These are phyloP conservation scores for Nannobrachium achirus DNA, from an alignment of 2,113 vertebrate genomes.

Conservation along the genomic window DNA sequence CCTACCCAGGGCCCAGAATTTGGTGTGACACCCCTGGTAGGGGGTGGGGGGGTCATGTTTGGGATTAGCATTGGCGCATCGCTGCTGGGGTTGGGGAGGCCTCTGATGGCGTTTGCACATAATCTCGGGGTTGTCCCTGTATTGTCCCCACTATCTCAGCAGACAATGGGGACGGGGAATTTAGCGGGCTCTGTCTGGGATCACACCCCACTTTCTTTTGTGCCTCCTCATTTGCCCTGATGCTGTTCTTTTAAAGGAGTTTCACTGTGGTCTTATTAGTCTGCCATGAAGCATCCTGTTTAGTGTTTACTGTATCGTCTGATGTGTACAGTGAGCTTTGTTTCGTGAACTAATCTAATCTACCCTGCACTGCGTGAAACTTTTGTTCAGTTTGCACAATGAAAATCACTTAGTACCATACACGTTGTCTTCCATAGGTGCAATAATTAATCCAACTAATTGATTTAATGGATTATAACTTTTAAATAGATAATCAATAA, in stretches of 20 bases:
- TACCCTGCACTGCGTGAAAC: neutral
- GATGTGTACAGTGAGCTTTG: conserved; percentile 11
- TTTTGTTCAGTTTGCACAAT: conserved; percentile 4
- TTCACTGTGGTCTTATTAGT: conserved; percentile 25
- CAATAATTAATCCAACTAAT: neutral
- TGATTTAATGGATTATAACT: too few species aligned
- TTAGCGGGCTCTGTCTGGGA: conserved; percentile 49
- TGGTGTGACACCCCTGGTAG: too few species aligned
- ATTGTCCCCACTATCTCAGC: conserved; percentile 50
- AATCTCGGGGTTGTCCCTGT: conserved; percentile 54
- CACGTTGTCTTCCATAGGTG: neutral
- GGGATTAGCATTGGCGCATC: conserved; percentile 61
- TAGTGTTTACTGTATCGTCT: conserved; percentile 31
- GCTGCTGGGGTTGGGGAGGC: conserved; percentile 59
- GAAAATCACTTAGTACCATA: neutral
- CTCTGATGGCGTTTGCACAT: conserved; percentile 44
- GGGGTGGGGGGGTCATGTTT: conserved; percentile 55
- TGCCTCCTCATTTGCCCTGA: conserved; percentile 55
- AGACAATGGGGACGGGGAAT: conserved; percentile 63
- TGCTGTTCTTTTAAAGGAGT: conserved; percentile 35
- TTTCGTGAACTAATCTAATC: neutral
- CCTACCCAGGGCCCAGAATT: too few species aligned
- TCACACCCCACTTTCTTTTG: conserved; percentile 43
- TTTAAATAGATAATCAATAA: too few species aligned
- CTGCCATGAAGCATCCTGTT: conserved; percentile 27